Conservation (phyloP, 2,888 invertebrate genomes). For the Lasiommata megera region DNA sequence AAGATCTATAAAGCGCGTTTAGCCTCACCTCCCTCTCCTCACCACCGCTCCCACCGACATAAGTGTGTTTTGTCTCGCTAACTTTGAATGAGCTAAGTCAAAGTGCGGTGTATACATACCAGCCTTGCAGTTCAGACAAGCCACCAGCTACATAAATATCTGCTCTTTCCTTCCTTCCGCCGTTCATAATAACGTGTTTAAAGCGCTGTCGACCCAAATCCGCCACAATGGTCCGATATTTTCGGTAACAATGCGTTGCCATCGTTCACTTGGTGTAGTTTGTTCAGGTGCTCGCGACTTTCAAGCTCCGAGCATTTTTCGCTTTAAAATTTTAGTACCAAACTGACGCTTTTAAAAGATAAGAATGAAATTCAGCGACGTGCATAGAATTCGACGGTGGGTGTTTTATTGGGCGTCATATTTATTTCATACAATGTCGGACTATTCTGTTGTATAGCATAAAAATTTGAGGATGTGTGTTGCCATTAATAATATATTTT, state of each 20-base stretch:
- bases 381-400: background rate
- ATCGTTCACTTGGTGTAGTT: constrained; percentile 52
- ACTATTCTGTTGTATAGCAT: too few species aligned
- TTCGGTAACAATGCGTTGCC: constrained; percentile 60
- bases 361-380: constrained; percentile 24
- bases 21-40: too few species aligned
- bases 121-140: too few species aligned
- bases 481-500: too few species aligned
- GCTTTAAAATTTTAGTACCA: constrained; percentile 31
- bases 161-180: background rate
- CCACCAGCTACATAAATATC: background rate
- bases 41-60: too few species aligned
- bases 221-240: constrained; percentile 60
- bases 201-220: constrained; percentile 62
- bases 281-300: constrained; percentile 56
- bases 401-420: background rate
- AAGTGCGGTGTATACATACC: too few species aligned
- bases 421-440: background rate
- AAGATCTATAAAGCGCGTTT: too few species aligned
- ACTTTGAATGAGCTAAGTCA: too few species aligned
- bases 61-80: too few species aligned
- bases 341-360: constrained; percentile 29
- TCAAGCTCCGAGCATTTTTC: constrained; percentile 41
- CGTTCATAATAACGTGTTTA: constrained; percentile 35
- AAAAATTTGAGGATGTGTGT: too few species aligned